Evolutionary conservation across 2,113 vertebrate genomes (phyloP), one percentile per base, ranked within the genome.

Genomic region (Leptobrachium ailaonicum): DNA sequence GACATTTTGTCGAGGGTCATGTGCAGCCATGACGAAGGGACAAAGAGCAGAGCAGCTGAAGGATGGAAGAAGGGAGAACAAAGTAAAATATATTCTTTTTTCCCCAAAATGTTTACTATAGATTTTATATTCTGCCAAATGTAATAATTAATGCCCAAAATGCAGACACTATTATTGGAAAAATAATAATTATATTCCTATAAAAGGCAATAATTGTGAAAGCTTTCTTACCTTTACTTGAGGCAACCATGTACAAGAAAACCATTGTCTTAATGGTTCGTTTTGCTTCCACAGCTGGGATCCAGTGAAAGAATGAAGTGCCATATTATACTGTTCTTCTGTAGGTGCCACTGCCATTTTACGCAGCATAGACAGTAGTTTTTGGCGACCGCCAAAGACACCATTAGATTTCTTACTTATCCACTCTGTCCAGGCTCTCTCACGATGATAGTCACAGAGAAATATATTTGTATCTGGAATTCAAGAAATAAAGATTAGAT

Each of bases 351-450:
- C 4, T 3, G 66, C 66, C 3, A 69, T 44, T 69, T 14, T 69
- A 4, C 41, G 66, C 3, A 44, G 66, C 66, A 69, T 69, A 44
- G 5, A 4, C 13, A 44, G 42, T 9, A 69, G 5, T 6, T 42
- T 4, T 44, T 43, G 40, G 5, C 66, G 41, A 42, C 40, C 1
- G 2, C 40, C 14, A 69, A 4, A 69, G 4, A 69, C 66, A 69
- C 32, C 32, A 6, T 69, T 3, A 32, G 4, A 8, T 43, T 42
- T 69, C 44, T 69, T 69, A 11, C 4, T 69, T 4, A 44, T 5
- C 66, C 66, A 69, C 40, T 66, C 63, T 5, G 63, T 66, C 63
- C 63, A 66, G 2, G 66, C 42, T 69, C 44, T 69, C 13, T 69
- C 40, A 3, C 66, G 9, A 44, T 69, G 63, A 66, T 6, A 66